These are phyloP conservation scores for cattle (Bos taurus) DNA, from an alignment of 2,113 vertebrate species.

Conservation along the genomic window DNA sequence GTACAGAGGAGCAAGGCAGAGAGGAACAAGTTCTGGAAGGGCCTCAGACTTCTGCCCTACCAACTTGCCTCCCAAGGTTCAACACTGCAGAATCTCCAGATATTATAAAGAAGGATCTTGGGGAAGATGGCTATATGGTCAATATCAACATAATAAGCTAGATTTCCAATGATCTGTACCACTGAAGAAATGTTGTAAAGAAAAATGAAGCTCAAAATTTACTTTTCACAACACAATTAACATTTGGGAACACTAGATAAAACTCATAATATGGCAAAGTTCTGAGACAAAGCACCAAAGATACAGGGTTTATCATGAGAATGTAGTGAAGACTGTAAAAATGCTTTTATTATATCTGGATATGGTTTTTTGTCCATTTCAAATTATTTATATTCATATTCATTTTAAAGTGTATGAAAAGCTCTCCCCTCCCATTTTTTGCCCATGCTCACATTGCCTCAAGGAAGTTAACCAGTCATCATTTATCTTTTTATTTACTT, in stretches of 20 bases:
- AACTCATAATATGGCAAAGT: background rate
- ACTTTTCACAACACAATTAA: background rate
- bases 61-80: background rate
- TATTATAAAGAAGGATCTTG: background rate
- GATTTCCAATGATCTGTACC: background rate
- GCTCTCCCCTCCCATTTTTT: background rate
- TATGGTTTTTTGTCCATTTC: background rate
- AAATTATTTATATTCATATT: background rate
- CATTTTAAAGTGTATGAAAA: background rate
- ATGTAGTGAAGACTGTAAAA: background rate
- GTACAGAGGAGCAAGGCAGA: background rate
- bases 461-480: background rate
- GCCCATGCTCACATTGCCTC: background rate
- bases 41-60: background rate
- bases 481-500: background rate
- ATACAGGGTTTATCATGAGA: background rate
- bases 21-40: background rate
- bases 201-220: constrained; percentile 2
- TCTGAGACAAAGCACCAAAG: background rate
- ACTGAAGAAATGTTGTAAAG: background rate
- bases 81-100: background rate
- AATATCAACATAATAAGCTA: background rate
- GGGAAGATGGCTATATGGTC: background rate
- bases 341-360: background rate
- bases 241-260: background rate